Percentiles rank a stretch among this genome's conserved stretches.
phyloP scores from a whole-genome alignment of 2,888 invertebrate genomes.

The Thecophora atra region DNA sequence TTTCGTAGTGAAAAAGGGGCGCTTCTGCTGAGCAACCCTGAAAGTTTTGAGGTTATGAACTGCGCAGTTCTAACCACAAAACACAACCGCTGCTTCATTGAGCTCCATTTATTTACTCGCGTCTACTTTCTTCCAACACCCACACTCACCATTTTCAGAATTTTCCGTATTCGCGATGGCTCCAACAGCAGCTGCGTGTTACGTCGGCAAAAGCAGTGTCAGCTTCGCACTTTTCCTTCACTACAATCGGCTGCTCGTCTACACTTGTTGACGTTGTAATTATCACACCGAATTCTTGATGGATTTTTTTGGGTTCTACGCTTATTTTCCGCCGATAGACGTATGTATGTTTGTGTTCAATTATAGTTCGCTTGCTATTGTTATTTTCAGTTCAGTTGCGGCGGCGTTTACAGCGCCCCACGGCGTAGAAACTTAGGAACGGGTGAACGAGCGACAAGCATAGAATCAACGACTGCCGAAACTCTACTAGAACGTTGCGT shows the following conservation, averaged over 20 bases:
- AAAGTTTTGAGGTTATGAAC: too few species aligned
- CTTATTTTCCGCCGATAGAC: neutral
- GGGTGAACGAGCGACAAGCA: slow-evolving; percentile 34
- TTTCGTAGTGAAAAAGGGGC: neutral
- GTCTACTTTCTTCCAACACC: neutral
- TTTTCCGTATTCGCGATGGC: neutral
- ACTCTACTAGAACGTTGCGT: slow-evolving; percentile 50
- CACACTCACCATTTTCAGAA: slow-evolving; percentile 7
- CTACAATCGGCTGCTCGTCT: slow-evolving; percentile 51
- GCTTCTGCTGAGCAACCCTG: too few species aligned
- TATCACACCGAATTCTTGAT: slow-evolving; percentile 10
- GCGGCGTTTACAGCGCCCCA: slow-evolving; percentile 35
- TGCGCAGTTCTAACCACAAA: too few species aligned
- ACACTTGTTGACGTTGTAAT: slow-evolving; percentile 8
- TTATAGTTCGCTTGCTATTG: slow-evolving; percentile 8
- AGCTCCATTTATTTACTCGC: neutral
- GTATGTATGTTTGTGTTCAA: slow-evolving; percentile 23
- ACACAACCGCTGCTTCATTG: too few species aligned
- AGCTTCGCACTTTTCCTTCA: slow-evolving; percentile 39
- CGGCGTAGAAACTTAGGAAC: neutral
- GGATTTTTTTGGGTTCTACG: slow-evolving; percentile 28
- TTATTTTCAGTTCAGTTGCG: slow-evolving; percentile 24
- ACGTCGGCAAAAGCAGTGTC: slow-evolving; percentile 35
- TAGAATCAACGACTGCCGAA: slow-evolving; percentile 44
- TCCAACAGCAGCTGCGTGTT: slow-evolving; percentile 9